Conservation (phyloP, 2,888 invertebrate genomes). For the Oxyscelio sp. region DNA sequence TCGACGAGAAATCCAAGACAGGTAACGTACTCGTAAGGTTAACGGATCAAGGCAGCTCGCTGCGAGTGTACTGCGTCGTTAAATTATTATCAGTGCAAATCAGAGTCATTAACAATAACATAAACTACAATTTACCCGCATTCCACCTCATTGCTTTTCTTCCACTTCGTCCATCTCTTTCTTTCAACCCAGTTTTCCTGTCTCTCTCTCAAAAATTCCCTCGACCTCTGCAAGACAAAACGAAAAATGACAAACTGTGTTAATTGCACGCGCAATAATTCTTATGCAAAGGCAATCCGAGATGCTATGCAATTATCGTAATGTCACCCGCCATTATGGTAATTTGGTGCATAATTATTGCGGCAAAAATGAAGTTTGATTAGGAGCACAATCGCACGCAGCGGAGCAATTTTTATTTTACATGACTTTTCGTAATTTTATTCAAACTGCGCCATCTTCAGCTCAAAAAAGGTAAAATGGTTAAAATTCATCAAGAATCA, state of each 20-base stretch:
- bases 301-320: slow-evolving; percentile 39
- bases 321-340: slow-evolving; percentile 47
- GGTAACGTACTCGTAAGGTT: slow-evolving; percentile 57
- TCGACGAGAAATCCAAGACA: slow-evolving; percentile 57
- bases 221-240: not conserved
- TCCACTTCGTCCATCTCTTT: not conserved
- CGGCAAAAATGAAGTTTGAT: not conserved
- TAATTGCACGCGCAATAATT: slow-evolving; percentile 47
- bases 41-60: slow-evolving; percentile 66
- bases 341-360: slow-evolving; percentile 26
- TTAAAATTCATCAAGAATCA: no score
- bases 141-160: not conserved
- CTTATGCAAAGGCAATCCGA: slow-evolving; percentile 43
- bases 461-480: no score
- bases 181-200: not conserved
- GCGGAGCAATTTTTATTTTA: no score
- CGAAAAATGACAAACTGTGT: slow-evolving; percentile 45
- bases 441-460: no score
- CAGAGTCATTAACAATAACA: slow-evolving; percentile 57
- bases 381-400: no score
- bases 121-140: slow-evolving; percentile 31
- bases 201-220: slow-evolving; percentile 1
- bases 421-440: no score
- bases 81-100: slow-evolving; percentile 58
- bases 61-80: slow-evolving; percentile 48